Evolutionary conservation across 2,888 invertebrate species (phyloP).

Genomic region (Latrodectus hesperus): DNA sequence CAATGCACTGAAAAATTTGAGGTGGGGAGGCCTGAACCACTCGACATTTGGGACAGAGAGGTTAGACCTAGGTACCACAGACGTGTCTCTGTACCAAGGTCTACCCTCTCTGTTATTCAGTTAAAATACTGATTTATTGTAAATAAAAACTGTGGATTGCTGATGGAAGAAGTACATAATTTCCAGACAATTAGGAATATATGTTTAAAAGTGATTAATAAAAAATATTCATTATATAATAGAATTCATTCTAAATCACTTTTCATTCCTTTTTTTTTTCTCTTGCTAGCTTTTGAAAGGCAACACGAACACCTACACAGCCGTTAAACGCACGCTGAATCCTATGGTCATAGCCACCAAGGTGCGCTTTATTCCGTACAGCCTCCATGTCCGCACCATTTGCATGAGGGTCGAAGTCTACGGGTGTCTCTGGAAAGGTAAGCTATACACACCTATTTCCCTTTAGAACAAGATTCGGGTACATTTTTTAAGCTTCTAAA

Average conservation of each 20-base stretch:
- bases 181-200: background rate
- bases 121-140: too few species aligned
- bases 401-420: constrained; percentile 94
- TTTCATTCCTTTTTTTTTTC: background rate
- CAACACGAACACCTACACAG: constrained; percentile 90
- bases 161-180: too few species aligned
- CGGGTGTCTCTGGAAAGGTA: constrained; percentile 89
- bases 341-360: constrained; percentile 90
- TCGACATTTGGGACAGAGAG: too few species aligned
- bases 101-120: too few species aligned
- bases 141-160: too few species aligned
- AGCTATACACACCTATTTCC: constrained; percentile 74
- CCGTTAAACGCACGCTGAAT: constrained; percentile 84
- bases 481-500: too few species aligned
- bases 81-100: too few species aligned
- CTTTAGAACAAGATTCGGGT: too few species aligned
- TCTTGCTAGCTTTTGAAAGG: constrained; percentile 84
- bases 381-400: constrained; percentile 87
- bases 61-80: too few species aligned
- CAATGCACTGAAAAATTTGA: too few species aligned
- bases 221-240: background rate
- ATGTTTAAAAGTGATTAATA: background rate
- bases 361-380: constrained; percentile 89
- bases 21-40: too few species aligned
- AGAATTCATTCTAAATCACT: background rate